Base-by-base conservation (phyloP, 1,140 invertebrate species). In the Leptinotarsa lineolata region DNA sequence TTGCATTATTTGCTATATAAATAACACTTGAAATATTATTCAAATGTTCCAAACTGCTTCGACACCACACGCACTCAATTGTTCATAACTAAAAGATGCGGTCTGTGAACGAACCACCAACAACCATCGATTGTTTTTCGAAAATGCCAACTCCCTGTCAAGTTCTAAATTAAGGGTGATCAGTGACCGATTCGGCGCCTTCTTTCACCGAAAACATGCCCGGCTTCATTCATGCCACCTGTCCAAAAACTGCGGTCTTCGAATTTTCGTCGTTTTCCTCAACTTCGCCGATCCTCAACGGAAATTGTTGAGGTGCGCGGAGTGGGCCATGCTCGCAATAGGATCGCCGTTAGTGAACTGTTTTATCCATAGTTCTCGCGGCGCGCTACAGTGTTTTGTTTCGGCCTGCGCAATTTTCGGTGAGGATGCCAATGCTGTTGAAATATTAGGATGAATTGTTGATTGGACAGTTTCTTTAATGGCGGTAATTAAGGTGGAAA, bases 341-440 rank as follows among this genome's bases (percentile, higher is more conserved):
- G 30, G 64, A 66, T 39, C 3, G 64, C 64, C 64, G 64, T n/a
- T 30, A 24, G 30, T 66, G 22, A 66, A 66, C 64, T 66, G 64
- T 66, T 66, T 66, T 66, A 66, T 66, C 48, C 48, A 54, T 54
- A 54, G 16, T 54, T 54, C 48, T 16, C 22, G 39, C 39, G 30
- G 64, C 39, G 64, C 64, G 64, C 64, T 66, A 46, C 64, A 4
- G 64, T 39, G 64, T n/a, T 30, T 66, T 66, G 64, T 39, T 66
- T 39, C 22, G 24, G 30, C 30, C 64, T 66, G 64, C 64, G 64
- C 64, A 66, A 66, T 66, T 66, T 66, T 66, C 22, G 64, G 44
- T 66, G 16, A 54, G 22, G 22, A 66, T 66, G 64, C 64, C n/a
- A 66, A 66, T 66, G n/a, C 64, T 66, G 48, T 54, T 13, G 24